These are phyloP conservation scores for Ectemnius continuus DNA, from an alignment of 2,888 invertebrate species.

Conservation along the genomic window DNA sequence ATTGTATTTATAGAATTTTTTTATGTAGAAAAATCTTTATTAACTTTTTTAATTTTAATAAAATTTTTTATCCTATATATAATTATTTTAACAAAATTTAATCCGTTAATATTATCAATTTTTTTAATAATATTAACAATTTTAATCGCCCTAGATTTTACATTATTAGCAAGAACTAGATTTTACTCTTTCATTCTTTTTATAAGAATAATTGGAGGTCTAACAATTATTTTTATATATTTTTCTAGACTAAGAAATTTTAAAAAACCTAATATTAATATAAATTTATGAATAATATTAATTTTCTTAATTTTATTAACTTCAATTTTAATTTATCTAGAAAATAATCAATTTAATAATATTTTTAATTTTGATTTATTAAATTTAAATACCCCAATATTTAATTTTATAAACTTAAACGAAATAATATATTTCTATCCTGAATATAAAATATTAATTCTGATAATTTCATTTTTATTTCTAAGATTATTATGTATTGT, in stretches of 20 bases:
- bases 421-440: not conserved
- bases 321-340: not conserved
- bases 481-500: not conserved
- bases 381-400: not conserved
- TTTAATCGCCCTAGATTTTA: not conserved
- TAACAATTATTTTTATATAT: not conserved
- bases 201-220: not conserved
- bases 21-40: not conserved
- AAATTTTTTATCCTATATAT: not conserved
- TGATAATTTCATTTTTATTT: not conserved
- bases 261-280: constrained; percentile 74
- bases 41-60: not conserved
- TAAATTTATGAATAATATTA: not conserved
- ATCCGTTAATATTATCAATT: not conserved
- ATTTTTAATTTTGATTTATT: not conserved
- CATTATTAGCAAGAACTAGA: not conserved
- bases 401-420: not conserved
- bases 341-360: not conserved
- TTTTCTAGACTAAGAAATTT: constrained; percentile 55
- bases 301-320: not conserved
- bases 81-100: not conserved
- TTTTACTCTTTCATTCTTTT: not conserved
- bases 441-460: not conserved
- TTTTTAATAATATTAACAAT: not conserved
- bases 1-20: not conserved